Base-by-base conservation (phyloP, 2,888 invertebrate species). In the Monochamus alternatus region DNA sequence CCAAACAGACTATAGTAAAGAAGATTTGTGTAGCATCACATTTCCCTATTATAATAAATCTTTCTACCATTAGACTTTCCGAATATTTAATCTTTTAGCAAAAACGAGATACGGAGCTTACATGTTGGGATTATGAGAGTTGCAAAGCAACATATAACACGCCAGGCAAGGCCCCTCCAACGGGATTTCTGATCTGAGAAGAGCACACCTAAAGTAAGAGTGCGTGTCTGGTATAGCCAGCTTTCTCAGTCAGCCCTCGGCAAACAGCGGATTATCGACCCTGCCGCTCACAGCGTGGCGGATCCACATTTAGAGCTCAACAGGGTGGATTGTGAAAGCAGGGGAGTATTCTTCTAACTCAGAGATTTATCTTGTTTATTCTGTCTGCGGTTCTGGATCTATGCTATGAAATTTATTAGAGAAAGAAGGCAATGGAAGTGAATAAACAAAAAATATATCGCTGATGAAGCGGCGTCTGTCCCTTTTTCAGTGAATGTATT, bases 201-300 rank as follows among this genome's bases (percentile, higher is more conserved):
- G 55, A 38, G 38, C 38, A 7, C 55, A 14, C n/a, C 55, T 14
- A 55, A 14, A 55, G 55, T 5, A n/a, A 55, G 55, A 14, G 55
- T 22, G n/a, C 55, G 14, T n/a, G 10, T 14, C 55, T n/a, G 55
- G 2, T 4, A n/a, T n/a, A n/a, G 14, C 55, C 55, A 47, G 47
- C 38, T 38, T 38, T 38, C 38, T 38, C 38, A 38, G 38, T 38
- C 38, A 38, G 7, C 55, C 22, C 7, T 55, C n/a, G 14, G 22
- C 55, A 55, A 22, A 5, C n/a, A 14, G n/a, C n/a, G 55, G n/a
- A 55, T 55, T 55, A 55, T 55, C 55, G 55, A 55, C 55, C 55
- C 55, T 55, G 55, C 14, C 22, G 55, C 55, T n/a, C 3, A 14
- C 14, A 22, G n/a, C 55, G 55, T 14, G 55, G 22, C 55, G 8